Evolutionary conservation across 2,888 invertebrate species (phyloP).

Genomic region (Monoplex corrugatus): DNA sequence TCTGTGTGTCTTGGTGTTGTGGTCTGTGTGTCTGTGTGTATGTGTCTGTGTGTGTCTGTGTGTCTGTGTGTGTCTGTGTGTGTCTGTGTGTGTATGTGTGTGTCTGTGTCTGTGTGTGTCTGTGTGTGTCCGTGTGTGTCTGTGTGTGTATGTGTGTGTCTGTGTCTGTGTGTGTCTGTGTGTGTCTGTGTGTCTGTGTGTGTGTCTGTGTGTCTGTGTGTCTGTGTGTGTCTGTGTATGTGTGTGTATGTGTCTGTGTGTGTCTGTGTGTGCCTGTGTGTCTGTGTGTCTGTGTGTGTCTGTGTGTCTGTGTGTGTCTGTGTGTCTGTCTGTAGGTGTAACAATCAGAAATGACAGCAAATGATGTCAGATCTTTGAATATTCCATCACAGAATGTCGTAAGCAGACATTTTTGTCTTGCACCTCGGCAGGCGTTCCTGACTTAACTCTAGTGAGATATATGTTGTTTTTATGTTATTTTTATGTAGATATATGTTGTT

Average conservation of each 20-base stretch:
- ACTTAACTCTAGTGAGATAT: too few relatives aligned
- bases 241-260: conserved; percentile 12
- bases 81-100: not conserved
- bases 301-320: not conserved
- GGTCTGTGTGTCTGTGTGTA: not conserved
- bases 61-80: not conserved
- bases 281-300: not conserved
- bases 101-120: not conserved
- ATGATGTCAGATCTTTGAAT: too few relatives aligned
- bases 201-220: not conserved
- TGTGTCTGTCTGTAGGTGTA: not conserved
- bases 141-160: not conserved
- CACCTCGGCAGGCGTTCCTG: too few relatives aligned
- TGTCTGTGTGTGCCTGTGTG: conserved; percentile 2
- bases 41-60: not conserved
- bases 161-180: not conserved
- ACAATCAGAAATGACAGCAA: not conserved
- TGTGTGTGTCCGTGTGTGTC: not conserved
- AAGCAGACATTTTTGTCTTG: too few relatives aligned
- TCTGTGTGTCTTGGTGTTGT: too few relatives aligned
- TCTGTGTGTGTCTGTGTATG: not conserved
- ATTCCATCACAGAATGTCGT: too few relatives aligned
- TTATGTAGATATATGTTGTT: too few relatives aligned
- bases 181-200: not conserved
- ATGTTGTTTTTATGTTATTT: too few relatives aligned